Percentiles rank a stretch among this genome's conserved stretches.
Conservation (phyloP, 2,113 vertebrate species). For the Smithornis capensis region DNA sequence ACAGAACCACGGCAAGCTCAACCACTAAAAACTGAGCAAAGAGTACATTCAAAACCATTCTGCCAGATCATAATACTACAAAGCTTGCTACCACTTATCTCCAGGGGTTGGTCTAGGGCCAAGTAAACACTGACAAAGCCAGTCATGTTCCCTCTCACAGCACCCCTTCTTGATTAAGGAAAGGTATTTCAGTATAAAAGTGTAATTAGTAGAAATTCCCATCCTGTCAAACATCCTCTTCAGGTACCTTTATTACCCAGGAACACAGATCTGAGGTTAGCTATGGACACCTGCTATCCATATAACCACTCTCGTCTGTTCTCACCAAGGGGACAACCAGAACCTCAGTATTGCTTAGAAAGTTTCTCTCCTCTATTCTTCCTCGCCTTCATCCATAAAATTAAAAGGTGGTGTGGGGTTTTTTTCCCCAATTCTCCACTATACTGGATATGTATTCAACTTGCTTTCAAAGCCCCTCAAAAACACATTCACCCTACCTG, state of each 20-base stretch:
- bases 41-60: background rate
- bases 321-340: background rate
- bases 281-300: background rate
- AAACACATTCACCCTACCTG: background rate
- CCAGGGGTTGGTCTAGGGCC: background rate
- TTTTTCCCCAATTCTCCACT: background rate
- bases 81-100: background rate
- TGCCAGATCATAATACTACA: background rate
- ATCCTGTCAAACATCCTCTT: background rate
- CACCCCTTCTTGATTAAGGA: background rate
- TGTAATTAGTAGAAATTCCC: background rate
- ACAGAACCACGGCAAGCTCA: background rate
- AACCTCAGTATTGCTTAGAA: background rate
- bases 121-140: background rate
- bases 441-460: fast-evolving
- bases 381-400: background rate
- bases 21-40: background rate
- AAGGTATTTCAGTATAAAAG: background rate
- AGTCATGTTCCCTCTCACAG: background rate
- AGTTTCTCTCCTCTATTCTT: background rate
- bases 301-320: background rate
- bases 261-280: background rate
- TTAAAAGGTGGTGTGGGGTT: background rate
- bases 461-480: background rate
- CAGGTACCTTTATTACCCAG: conserved; percentile 3